Percentiles rank a stretch among this genome's conserved stretches.
Conservation (phyloP, 2,113 vertebrate genomes). For the Machaerirhynchus nigripectus region DNA sequence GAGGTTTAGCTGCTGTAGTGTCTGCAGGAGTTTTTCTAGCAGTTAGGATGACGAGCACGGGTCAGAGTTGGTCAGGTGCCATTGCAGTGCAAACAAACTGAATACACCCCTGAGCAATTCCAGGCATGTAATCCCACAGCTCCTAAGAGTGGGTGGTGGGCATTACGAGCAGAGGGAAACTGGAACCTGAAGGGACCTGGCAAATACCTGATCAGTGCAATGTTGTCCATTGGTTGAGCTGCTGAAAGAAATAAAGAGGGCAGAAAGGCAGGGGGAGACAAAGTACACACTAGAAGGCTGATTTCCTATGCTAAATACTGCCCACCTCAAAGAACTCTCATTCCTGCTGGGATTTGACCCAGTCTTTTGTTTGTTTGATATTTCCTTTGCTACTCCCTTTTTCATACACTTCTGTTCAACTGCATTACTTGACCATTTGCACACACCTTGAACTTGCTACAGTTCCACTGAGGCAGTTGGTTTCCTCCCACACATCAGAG, state of each 20-base stretch:
- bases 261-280: conserved; percentile 37
- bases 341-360: neutral
- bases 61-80: neutral
- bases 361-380: neutral
- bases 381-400: neutral
- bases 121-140: neutral
- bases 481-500: neutral
- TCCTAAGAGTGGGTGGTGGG: neutral
- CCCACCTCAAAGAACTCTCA: neutral
- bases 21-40: neutral
- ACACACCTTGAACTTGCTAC: neutral
- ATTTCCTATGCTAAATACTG: neutral
- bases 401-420: neutral
- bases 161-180: neutral
- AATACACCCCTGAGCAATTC: neutral
- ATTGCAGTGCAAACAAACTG: neutral
- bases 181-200: neutral
- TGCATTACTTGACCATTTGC: neutral
- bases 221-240: neutral
- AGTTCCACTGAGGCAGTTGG: neutral
- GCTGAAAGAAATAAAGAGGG: neutral
- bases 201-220: neutral
- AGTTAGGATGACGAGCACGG: neutral
- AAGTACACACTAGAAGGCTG: conserved; percentile 1
- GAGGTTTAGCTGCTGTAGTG: neutral